phyloP scores from a whole-genome alignment of 2,113 vertebrate species.

The Stigmatopora nigra region DNA sequence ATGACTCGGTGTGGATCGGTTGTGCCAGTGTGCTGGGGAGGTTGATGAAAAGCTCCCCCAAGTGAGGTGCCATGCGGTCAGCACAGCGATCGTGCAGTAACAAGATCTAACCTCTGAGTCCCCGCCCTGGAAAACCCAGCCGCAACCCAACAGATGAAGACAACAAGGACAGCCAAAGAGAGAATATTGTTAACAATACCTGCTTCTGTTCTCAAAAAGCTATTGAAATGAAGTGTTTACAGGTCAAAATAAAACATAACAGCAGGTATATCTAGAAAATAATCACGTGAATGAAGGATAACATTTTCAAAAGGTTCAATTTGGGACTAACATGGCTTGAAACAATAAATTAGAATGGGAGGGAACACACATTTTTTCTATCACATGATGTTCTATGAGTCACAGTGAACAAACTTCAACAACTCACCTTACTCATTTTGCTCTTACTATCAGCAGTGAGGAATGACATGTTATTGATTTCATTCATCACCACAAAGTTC shows the following conservation, averaged over 20 bases:
- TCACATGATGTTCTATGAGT: neutral
- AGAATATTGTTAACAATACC: conserved; percentile 67
- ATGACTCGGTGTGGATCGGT: conserved; percentile 35
- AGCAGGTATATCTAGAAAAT: neutral
- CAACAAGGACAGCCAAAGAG: conserved; percentile 65
- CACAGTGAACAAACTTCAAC: neutral
- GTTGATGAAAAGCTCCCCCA: conserved; percentile 75
- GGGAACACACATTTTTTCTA: too few species aligned
- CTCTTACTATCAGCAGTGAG: conserved; percentile 93
- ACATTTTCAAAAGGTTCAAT: neutral
- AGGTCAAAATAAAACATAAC: conserved; percentile 2
- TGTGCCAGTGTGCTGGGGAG: conserved; percentile 70
- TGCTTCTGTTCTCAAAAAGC: conserved; percentile 22
- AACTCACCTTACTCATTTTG: conserved; percentile 91
- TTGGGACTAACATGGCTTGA: neutral
- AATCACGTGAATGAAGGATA: neutral
- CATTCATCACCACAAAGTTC: conserved; percentile 94
- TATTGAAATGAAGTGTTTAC: conserved; percentile 27
- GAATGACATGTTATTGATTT: conserved; percentile 98
- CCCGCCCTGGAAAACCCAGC: conserved; percentile 74
- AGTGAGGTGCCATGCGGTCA: conserved; percentile 74
- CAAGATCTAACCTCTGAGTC: conserved; percentile 77
- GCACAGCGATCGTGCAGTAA: conserved; percentile 76
- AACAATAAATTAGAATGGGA: too few species aligned
- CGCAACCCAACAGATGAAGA: conserved; percentile 65